Conservation (phyloP, 2,888 invertebrate species). For the Limulus polyphemus region DNA sequence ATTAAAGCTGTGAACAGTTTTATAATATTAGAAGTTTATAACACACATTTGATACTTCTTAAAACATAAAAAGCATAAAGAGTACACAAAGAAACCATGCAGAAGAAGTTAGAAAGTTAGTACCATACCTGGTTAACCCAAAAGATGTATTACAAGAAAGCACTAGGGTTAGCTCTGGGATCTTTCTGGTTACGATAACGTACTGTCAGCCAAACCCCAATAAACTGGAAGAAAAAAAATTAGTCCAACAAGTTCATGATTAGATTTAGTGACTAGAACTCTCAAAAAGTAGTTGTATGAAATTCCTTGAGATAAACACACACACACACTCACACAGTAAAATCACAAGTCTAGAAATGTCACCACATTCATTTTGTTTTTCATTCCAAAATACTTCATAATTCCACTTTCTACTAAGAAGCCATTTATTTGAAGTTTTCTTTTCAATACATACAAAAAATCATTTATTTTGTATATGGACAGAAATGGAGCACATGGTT, state of each 20-base stretch:
- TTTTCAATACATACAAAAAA: too few species aligned
- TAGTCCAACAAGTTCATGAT: not conserved
- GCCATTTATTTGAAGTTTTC: too few species aligned
- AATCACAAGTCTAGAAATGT: too few species aligned
- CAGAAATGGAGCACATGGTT: too few species aligned
- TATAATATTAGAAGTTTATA: too few species aligned
- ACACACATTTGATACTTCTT: not conserved
- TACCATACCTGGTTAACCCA: too few species aligned
- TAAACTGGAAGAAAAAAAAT: slow-evolving; percentile 58
- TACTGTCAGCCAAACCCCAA: slow-evolving; percentile 92
- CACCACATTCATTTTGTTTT: too few species aligned
- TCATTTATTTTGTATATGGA: too few species aligned
- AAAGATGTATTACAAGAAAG: slow-evolving; percentile 60
- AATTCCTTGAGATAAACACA: not conserved
- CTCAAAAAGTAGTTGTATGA: not conserved
- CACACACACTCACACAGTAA: too few species aligned
- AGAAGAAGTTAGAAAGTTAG: not conserved
- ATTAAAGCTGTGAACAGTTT: too few species aligned
- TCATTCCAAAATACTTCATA: too few species aligned
- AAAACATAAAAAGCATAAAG: not conserved
- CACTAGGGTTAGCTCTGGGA: slow-evolving; percentile 90
- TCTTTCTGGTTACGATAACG: slow-evolving; percentile 98
- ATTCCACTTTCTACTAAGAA: too few species aligned
- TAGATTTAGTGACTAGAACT: not conserved
- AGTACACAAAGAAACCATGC: not conserved